Conservation (phyloP, 2,888 invertebrate species). For the Polyommatus iphigenia region DNA sequence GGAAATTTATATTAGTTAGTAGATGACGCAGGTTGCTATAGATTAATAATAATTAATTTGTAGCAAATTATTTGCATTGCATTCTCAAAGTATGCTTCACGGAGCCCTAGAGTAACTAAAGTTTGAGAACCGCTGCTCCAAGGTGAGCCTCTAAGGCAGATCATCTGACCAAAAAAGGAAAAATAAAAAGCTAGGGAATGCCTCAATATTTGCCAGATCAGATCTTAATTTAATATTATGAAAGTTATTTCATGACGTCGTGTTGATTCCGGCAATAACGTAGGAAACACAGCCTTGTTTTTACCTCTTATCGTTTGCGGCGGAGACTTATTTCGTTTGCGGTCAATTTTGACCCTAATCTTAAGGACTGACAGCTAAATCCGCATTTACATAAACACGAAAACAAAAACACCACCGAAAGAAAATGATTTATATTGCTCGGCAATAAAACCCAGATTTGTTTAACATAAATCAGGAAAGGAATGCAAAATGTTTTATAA, state of each 20-base stretch:
- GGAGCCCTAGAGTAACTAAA: no score
- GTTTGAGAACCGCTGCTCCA: no score
- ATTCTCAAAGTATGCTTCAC: no score
- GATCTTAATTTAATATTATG: no score
- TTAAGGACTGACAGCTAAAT: constrained; percentile 29
- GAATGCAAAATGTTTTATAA: constrained; percentile 20
- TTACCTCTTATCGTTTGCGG: constrained; percentile 4
- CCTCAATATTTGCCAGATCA: no score
- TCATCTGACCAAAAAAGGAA: no score
- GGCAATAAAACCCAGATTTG: not conserved
- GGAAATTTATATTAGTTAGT: no score
- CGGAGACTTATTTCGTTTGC: constrained; percentile 3
- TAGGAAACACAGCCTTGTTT: not conserved
- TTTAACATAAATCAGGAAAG: not conserved
- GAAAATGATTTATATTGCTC: not conserved
- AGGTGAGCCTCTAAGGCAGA: no score
- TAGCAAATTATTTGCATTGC: no score
- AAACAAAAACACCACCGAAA: constrained; percentile 5
- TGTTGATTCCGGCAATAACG: not conserved
- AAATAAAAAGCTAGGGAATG: no score
- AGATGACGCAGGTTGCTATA: no score
- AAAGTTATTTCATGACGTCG: not conserved
- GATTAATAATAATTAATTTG: no score
- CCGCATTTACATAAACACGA: constrained; percentile 8
- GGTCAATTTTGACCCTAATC: constrained; percentile 28